phyloP scores from a whole-genome alignment of 2,888 invertebrate genomes.

The Chloroclystis v-ata region DNA sequence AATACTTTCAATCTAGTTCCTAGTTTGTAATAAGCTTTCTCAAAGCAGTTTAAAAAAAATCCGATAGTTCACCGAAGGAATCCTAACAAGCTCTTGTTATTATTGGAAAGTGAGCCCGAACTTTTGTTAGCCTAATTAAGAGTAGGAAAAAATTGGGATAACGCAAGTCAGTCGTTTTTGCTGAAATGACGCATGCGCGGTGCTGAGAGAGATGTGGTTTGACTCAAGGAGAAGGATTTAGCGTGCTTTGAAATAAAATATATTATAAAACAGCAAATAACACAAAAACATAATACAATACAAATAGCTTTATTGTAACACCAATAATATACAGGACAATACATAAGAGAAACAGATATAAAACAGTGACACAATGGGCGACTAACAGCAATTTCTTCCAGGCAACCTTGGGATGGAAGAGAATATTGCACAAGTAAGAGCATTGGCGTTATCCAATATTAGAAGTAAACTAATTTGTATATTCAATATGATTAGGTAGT shows the following conservation, averaged over 20 bases:
- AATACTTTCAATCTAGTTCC: too few relatives aligned
- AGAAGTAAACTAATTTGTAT: too few relatives aligned
- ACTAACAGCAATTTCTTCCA: too few relatives aligned
- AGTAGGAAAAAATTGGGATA: slow-evolving; percentile 55
- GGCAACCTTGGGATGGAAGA: too few relatives aligned
- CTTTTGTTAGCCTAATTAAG: slow-evolving; percentile 51
- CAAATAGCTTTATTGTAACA: too few relatives aligned
- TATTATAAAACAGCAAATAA: neutral
- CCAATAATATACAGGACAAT: too few relatives aligned
- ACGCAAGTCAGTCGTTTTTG: slow-evolving; percentile 64
- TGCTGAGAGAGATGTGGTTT: slow-evolving; percentile 29
- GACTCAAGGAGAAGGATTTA: slow-evolving; percentile 24
- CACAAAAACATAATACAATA: too few relatives aligned
- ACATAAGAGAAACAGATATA: too few relatives aligned
- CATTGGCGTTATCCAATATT: too few relatives aligned
- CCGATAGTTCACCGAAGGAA: slow-evolving; percentile 26
- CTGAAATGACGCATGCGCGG: slow-evolving; percentile 57
- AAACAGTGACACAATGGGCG: too few relatives aligned
- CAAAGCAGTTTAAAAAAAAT: slow-evolving; percentile 19
- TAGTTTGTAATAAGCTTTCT: slow-evolving; percentile 19
- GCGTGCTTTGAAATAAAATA: slow-evolving; percentile 5
- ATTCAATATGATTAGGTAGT: too few relatives aligned
- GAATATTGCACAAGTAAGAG: too few relatives aligned
- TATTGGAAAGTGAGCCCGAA: slow-evolving; percentile 39
- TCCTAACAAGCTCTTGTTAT: slow-evolving; percentile 36